Percentiles rank a stretch among this genome's conserved stretches.
Conservation (phyloP, 1,140 invertebrate species). For the Anastrepha obliqua region DNA sequence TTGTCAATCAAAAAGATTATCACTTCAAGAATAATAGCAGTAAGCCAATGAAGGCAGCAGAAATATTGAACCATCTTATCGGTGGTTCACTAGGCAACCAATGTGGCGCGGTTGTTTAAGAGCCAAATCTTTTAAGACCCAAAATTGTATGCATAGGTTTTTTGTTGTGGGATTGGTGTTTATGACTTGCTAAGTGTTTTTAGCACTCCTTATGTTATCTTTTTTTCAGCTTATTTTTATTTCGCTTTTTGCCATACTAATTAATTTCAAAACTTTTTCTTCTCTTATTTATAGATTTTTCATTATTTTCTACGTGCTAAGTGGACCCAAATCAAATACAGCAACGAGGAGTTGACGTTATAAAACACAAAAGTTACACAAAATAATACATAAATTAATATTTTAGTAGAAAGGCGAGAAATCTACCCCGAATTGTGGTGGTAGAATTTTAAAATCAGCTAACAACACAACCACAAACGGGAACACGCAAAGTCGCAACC, state of each 20-base stretch:
- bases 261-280: not conserved
- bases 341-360: too few relatives aligned
- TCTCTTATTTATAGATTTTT: not conserved
- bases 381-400: conserved; percentile 8
- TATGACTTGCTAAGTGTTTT: not conserved
- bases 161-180: not conserved
- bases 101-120: conserved; percentile 15
- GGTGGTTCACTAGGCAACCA: conserved; percentile 10
- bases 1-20: conserved; percentile 37
- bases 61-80: not conserved
- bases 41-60: not conserved
- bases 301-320: not conserved
- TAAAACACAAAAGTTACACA: not conserved
- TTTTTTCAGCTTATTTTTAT: not conserved
- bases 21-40: not conserved
- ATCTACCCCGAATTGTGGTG: not conserved
- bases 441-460: not conserved
- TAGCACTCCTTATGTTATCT: too few relatives aligned
- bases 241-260: not conserved
- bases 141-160: not conserved
- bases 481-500: not conserved
- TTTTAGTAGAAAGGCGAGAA: not conserved
- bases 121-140: not conserved
- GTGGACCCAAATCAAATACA: not conserved
- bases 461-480: not conserved